Base-by-base conservation (phyloP, 2,113 vertebrate species). In the Siphamia tubifer region DNA sequence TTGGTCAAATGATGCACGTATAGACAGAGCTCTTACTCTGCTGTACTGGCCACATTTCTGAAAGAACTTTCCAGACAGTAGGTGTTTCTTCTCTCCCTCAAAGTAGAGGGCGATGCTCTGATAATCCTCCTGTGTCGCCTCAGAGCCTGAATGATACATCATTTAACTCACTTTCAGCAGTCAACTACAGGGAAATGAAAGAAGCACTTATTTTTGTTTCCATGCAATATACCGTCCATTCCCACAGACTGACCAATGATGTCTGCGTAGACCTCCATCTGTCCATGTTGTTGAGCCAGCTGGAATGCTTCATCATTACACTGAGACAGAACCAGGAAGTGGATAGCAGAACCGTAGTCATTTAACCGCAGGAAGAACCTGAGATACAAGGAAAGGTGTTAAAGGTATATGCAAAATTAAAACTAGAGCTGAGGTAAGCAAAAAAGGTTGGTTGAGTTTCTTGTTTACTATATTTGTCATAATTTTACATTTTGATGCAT, bases 201-300 rank as follows among this genome's bases (percentile, higher is more conserved):
- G n/a, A n/a, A n/a, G n/a, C n/a, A n/a, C n/a, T n/a, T n/a, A n/a
- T n/a, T n/a, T n/a, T n/a, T n/a, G n/a, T n/a, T n/a, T n/a, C n/a
- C n/a, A n/a, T n/a, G n/a, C n/a, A n/a, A n/a, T n/a, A n/a, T n/a
- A n/a, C n/a, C n/a, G 19, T 19, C 27, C 34, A 42, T 13, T 19
- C 32, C 42, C 43, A 32, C 28, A 40, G 13, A 87, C 93, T 93
- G 81, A 99, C 98, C 94, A 10, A 99, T 95, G 77, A 98, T 96
- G 79, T 98, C 96, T 8, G 96, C 98, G 1, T 99, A 99, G 60
- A 98, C 94, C 76, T 98, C 96, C 97, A 99, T 99, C 75, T 99
- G 96, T 60, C 94, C 93, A 62, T 99, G 97, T 4, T 99, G 95
- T 82, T 99, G 98, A 4, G 96, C 97, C 81, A 99, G 84, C n/a